These are phyloP conservation scores for Vanessa tameamea DNA, from an alignment of 1,140 invertebrate genomes.

Conservation along the genomic window DNA sequence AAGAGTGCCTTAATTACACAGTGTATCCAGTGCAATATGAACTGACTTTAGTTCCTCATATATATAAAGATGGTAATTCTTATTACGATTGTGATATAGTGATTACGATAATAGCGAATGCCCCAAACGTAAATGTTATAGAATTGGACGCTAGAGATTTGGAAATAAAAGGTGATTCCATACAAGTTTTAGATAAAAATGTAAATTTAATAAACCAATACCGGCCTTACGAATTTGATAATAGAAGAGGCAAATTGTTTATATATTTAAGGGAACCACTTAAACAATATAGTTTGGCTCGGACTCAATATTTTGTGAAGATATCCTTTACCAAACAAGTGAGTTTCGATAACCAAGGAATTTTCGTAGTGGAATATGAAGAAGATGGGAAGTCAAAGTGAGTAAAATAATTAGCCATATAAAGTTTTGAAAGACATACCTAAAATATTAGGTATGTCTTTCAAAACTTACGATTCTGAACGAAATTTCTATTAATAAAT, in stretches of 20 bases:
- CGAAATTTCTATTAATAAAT: too few species aligned
- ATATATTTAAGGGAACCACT: slow-evolving; percentile 65
- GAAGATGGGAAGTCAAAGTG: slow-evolving; percentile 50
- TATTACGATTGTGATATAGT: slow-evolving; percentile 65
- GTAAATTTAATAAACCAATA: slow-evolving; percentile 56
- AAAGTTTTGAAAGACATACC: too few species aligned
- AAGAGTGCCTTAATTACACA: slow-evolving; percentile 75
- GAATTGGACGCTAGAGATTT: slow-evolving; percentile 67
- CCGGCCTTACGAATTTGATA: slow-evolving; percentile 62
- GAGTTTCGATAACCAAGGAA: slow-evolving; percentile 49
- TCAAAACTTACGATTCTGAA: too few species aligned
- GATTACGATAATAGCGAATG: slow-evolving; percentile 69
- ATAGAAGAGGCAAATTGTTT: slow-evolving; percentile 55
- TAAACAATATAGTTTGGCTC: slow-evolving; percentile 53
- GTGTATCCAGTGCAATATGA: slow-evolving; percentile 75
- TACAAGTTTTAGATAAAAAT: slow-evolving; percentile 55
- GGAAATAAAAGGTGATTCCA: slow-evolving; percentile 52
- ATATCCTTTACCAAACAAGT: slow-evolving; percentile 60
- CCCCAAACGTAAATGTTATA: slow-evolving; percentile 60
- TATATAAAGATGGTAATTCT: slow-evolving; percentile 50
- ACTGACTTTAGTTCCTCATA: slow-evolving; percentile 59
- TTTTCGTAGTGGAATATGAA: slow-evolving; percentile 58
- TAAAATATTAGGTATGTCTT: too few species aligned
- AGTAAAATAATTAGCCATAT: slow-evolving; percentile 25
- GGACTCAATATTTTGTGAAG: slow-evolving; percentile 58